phyloP scores from a whole-genome alignment of 2,888 invertebrate genomes.

The Antitype chi region DNA sequence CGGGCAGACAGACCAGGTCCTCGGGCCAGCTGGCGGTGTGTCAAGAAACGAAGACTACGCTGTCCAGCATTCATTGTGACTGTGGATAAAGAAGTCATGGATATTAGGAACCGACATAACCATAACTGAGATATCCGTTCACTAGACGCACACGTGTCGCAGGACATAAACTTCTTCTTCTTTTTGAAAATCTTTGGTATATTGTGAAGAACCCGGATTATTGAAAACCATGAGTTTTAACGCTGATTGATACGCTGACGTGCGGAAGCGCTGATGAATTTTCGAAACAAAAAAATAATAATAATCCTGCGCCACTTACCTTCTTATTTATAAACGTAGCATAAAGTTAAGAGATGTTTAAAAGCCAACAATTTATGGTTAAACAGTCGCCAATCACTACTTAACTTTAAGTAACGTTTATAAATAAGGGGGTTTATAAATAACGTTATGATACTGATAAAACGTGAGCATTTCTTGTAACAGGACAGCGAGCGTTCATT shows the following conservation, averaged over 20 bases:
- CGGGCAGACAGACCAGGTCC: slow-evolving; percentile 73
- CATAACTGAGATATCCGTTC: slow-evolving; percentile 53
- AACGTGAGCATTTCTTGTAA: not conserved
- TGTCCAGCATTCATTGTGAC: slow-evolving; percentile 79
- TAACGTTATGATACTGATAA: not conserved
- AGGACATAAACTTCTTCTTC: not conserved
- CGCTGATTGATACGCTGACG: not conserved
- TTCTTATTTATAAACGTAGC: not conserved
- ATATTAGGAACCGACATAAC: slow-evolving; percentile 73
- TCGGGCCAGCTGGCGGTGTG: slow-evolving; percentile 76
- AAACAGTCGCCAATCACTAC: too few relatives aligned
- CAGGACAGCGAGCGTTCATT: not conserved
- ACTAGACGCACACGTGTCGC: not conserved
- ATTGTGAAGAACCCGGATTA: not conserved
- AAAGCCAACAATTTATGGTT: too few relatives aligned
- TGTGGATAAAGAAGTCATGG: slow-evolving; percentile 72
- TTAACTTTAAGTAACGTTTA: too few relatives aligned
- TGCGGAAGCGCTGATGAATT: not conserved
- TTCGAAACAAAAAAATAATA: not conserved
- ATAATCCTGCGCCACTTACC: too few relatives aligned
- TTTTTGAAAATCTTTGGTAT: not conserved
- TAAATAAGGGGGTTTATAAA: too few relatives aligned
- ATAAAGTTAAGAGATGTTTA: too few relatives aligned
- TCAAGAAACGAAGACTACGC: slow-evolving; percentile 71
- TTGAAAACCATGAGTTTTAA: not conserved